A percentile compares a stretch with the other conserved stretches of the same genome.
Evolutionary conservation across 2,797 vertebrate genomes (phyloP).

Genomic region (Parauchenoglanis punctatus): DNA sequence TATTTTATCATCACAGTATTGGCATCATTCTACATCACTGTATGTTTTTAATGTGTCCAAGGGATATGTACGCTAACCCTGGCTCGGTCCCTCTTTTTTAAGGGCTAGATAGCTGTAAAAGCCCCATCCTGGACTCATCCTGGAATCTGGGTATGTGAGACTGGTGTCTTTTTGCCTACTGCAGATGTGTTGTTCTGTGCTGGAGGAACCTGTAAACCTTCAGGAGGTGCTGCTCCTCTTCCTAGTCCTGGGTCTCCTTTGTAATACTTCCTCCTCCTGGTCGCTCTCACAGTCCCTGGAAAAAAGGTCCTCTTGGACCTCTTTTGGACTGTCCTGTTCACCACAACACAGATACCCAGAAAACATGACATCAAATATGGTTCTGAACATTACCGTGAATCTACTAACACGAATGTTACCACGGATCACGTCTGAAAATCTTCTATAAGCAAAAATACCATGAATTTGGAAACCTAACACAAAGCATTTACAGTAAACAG

Average conservation of each 20-base stretch:
- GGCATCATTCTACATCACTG: conserved; percentile 36
- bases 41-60: conserved; percentile 21
- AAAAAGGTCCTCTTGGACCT: conserved; percentile 53
- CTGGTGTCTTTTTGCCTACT: conserved; percentile 11
- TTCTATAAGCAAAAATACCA: not conserved
- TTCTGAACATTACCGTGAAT: not conserved
- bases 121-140: conserved; percentile 30
- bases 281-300: conserved; percentile 92
- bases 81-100: conserved; percentile 24
- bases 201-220: conserved; percentile 41
- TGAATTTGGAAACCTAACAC: conserved; percentile 22
- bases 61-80: conserved; percentile 23
- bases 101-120: conserved; percentile 13
- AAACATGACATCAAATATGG: not conserved
- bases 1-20: conserved; percentile 26
- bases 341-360: conserved; percentile 23
- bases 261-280: conserved; percentile 81
- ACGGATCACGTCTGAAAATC: not conserved
- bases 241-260: conserved; percentile 75
- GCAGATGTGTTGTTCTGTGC: not conserved
- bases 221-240: conserved; percentile 91
- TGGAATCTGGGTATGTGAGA: conserved; percentile 15
- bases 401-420: not conserved
- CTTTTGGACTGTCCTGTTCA: conserved; percentile 44
- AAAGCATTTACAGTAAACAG: conserved; percentile 35